These are phyloP conservation scores for Malurus elegans DNA, from an alignment of 2,113 vertebrate genomes.

Conservation along the genomic window DNA sequence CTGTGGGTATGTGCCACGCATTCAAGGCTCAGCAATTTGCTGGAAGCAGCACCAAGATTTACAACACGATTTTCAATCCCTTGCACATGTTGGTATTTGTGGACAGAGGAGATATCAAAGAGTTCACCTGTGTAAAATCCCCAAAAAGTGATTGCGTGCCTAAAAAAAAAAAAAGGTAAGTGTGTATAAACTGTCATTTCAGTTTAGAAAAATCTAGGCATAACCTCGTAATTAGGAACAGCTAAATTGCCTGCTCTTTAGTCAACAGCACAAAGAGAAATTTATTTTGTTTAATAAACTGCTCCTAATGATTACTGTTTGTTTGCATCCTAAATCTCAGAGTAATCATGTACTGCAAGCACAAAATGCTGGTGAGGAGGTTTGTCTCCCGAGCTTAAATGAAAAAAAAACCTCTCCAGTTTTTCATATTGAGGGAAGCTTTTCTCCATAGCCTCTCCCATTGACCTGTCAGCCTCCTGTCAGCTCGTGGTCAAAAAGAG, in stretches of 20 bases:
- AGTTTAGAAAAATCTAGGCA: background rate
- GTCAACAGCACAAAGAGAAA: background rate
- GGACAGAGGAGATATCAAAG: background rate
- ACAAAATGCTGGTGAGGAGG: background rate
- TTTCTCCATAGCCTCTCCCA: background rate
- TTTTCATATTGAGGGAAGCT: background rate
- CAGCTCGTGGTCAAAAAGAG: background rate
- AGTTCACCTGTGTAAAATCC: background rate
- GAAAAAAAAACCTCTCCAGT: background rate
- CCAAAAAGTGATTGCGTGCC: background rate
- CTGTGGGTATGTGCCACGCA: background rate
- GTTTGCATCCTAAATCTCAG: conserved; percentile 30
- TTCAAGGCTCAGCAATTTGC: background rate
- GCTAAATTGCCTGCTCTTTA: background rate
- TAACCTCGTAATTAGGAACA: background rate
- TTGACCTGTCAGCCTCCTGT: background rate
- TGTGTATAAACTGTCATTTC: background rate
- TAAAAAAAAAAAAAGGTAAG: background rate
- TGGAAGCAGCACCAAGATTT: background rate
- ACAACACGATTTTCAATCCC: background rate
- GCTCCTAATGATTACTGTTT: conserved; percentile 27
- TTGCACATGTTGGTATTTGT: background rate
- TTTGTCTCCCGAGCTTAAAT: background rate
- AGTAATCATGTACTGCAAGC: background rate
- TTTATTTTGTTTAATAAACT: conserved; percentile 51